phyloP scores from a whole-genome alignment of 2,888 invertebrate genomes.

The Bursaphelenchus okinawaensis region DNA sequence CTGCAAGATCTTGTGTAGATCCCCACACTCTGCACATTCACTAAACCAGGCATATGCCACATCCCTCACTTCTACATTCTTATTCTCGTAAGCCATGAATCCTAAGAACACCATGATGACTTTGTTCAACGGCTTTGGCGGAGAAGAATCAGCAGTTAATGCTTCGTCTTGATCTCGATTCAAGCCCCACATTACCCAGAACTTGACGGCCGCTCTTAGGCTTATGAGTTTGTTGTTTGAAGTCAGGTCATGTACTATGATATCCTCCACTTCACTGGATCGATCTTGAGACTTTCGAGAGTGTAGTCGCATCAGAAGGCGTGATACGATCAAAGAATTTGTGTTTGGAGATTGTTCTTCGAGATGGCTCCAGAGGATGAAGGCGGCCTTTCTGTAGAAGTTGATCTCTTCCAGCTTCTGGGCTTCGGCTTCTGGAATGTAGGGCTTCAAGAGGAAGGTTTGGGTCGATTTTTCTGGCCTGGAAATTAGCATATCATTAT shows the following conservation, averaged over 20 bases:
- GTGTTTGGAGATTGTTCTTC: conserved; percentile 14
- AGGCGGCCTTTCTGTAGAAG: conserved; percentile 20
- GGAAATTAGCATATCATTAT: not conserved
- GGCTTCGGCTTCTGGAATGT: conserved; percentile 33
- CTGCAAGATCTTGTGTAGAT: conserved; percentile 73
- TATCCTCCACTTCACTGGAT: conserved; percentile 58
- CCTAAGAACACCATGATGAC: conserved; percentile 53
- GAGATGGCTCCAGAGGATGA: conserved; percentile 25
- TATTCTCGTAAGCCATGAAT: conserved; percentile 49
- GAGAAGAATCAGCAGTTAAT: conserved; percentile 21
- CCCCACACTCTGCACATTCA: conserved; percentile 69
- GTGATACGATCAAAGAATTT: conserved; percentile 60
- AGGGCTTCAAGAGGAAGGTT: conserved; percentile 50
- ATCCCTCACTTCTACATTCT: conserved; percentile 39
- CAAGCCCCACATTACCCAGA: conserved; percentile 49
- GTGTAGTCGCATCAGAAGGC: conserved; percentile 73
- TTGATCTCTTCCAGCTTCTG: conserved; percentile 21
- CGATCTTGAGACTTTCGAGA: conserved; percentile 66
- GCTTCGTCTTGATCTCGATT: conserved; percentile 34
- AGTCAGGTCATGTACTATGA: conserved; percentile 47
- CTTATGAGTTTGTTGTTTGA: conserved; percentile 36
- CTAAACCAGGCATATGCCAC: conserved; percentile 73
- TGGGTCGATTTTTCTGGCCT: conserved; percentile 30
- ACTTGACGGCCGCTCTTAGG: conserved; percentile 45
- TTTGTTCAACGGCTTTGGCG: conserved; percentile 45